Conservation (phyloP, 64 coral and sea anemone species). For the Montipora cactus region DNA sequence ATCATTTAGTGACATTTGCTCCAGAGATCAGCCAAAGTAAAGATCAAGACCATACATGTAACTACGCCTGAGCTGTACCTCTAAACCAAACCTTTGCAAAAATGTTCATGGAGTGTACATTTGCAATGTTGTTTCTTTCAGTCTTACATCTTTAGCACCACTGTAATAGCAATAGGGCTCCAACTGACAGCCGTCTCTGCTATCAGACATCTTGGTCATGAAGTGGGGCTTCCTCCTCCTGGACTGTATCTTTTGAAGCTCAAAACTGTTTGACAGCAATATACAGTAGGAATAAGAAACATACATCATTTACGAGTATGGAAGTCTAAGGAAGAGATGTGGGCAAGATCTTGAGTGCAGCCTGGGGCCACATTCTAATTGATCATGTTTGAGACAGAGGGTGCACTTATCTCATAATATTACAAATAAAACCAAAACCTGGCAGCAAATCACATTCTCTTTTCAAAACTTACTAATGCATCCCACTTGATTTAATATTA, state of each 20-base stretch:
- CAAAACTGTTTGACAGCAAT: neutral
- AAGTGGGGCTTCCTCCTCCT: conserved; percentile 66
- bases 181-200: conserved; percentile 70
- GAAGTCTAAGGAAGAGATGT: no score
- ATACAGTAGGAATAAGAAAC: neutral
- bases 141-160: conserved; percentile 85
- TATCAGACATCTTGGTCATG: conserved; percentile 66
- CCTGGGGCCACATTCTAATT: no score
- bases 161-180: conserved; percentile 77
- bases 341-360: no score
- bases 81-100: no score
- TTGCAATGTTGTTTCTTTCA: conserved; percentile 22
- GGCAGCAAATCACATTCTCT: no score
- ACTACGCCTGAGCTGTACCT: neutral
- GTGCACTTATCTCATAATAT: no score
- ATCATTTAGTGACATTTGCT: neutral
- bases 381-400: no score
- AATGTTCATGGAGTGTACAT: neutral
- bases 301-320: neutral
- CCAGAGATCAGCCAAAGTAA: neutral
- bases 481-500: no score
- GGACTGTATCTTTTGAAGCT: conserved; percentile 75
- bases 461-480: no score
- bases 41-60: neutral
- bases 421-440: no score